Base-by-base conservation (phyloP, 1,140 invertebrate species). In the Zaprionus davidi region DNA sequence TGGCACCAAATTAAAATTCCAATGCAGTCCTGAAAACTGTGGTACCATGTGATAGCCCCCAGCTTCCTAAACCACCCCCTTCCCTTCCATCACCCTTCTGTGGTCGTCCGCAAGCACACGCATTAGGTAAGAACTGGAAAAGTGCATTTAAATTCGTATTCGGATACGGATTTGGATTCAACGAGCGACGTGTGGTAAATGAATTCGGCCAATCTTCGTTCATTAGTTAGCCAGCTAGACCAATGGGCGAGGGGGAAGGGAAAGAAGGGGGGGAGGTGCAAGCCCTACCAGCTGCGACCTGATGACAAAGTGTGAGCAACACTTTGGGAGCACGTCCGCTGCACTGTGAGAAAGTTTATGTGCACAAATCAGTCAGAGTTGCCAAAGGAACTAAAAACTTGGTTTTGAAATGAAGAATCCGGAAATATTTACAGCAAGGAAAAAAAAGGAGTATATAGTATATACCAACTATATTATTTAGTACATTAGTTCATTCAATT, bases 1-100 rank as follows among this genome's bases (percentile, higher is more conserved):
- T 90, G 78, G 64, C 71, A 75, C 70, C 78, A 76, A 90, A 88
- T 90, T 88, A 88, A 88, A 90, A 88, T 90, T 85, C 85, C 81
- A 66, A 79, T 84, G 85, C 84, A 83, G 34, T 77, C 68, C 49
- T 24, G 63, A 51, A 76, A 51, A 46, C n/a, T 74, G 44, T 34
- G 9, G 31, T 3, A 3, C 9, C 9, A 34, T 34, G 31, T 31
- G 31, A 31, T 31, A 31, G 15, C 55, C 34, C 51, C 64, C 71
- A 49, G 65, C 60, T 36, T 62, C 28, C 28, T 31, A 26, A 26
- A 71, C 72, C 72, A 58, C 22, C 11, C 24, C 15, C 11, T 49
- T 7, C 49, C 24, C 28, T 31, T 9, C 28, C 28, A 31, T 9
- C 28, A 31, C 9, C 31, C 11, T 11, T 34, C 31, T 55, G 64